These are phyloP conservation scores for Lysandra bellargus DNA, from an alignment of 2,888 invertebrate species.

Conservation along the genomic window DNA sequence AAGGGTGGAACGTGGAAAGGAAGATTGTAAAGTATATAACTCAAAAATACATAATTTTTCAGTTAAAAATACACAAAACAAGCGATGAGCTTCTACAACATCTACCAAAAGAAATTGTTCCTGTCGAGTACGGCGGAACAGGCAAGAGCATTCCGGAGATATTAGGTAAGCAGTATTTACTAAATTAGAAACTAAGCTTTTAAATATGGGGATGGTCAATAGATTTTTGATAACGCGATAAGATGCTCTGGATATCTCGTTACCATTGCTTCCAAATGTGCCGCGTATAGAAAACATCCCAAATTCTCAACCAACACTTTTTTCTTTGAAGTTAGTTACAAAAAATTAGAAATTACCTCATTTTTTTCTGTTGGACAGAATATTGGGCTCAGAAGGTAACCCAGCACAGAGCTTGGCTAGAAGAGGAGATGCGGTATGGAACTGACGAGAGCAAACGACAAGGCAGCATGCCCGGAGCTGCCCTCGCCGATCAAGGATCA, in stretches of 20 bases:
- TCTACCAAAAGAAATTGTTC: slow-evolving; percentile 81
- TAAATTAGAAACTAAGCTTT: no score
- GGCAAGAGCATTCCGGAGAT: slow-evolving; percentile 76
- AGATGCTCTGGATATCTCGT: no score
- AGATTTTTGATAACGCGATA: no score
- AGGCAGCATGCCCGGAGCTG: slow-evolving; percentile 70
- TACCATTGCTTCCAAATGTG: no score
- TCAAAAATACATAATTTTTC: slow-evolving; percentile 45
- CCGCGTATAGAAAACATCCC: no score
- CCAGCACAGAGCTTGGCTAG: slow-evolving; percentile 78
- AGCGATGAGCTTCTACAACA: slow-evolving; percentile 76
- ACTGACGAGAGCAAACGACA: slow-evolving; percentile 79
- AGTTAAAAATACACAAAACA: slow-evolving; percentile 79
- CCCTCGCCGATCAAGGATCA: slow-evolving; percentile 77
- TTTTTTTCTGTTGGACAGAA: slow-evolving; percentile 47
- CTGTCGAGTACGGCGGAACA: slow-evolving; percentile 84
- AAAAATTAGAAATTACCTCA: neutral
- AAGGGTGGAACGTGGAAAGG: no score
- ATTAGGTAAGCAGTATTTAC: slow-evolving; percentile 57
- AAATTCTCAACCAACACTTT: no score
- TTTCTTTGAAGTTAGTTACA: slow-evolving; percentile 34
- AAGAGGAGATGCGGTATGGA: slow-evolving; percentile 72
- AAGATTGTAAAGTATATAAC: no score
- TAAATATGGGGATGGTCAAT: no score
- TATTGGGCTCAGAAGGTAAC: slow-evolving; percentile 76